These are phyloP conservation scores for Lamellibrachia columna DNA, from an alignment of 2,888 invertebrate species.

Conservation along the genomic window DNA sequence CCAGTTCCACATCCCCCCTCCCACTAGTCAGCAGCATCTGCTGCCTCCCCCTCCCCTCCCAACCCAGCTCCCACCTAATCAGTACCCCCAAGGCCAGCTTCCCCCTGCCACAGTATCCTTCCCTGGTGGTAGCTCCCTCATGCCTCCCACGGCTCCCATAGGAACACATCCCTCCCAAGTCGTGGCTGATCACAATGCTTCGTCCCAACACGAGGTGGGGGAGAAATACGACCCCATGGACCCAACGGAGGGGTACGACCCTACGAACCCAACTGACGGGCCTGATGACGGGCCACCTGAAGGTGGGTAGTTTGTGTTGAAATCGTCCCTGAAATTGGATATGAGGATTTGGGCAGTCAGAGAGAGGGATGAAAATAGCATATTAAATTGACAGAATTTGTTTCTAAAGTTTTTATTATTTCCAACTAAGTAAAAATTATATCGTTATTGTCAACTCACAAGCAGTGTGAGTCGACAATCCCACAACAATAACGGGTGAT, in stretches of 20 bases:
- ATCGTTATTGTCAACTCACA: no score
- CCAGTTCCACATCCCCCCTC: not conserved
- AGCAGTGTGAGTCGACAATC: no score
- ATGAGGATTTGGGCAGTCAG: no score
- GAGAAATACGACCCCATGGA: slow-evolving; percentile 11
- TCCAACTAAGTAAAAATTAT: no score
- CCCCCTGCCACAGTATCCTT: slow-evolving; percentile 22
- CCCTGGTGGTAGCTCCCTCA: not conserved
- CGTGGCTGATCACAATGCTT: not conserved
- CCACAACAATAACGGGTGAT: no score
- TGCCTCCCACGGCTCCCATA: slow-evolving; percentile 26
- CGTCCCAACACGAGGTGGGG: not conserved
- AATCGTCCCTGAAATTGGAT: not conserved
- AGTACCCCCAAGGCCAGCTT: slow-evolving; percentile 24
- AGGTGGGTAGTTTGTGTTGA: not conserved
- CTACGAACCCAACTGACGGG: slow-evolving; percentile 35
- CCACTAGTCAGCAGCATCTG: not conserved
- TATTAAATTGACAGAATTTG: no score
- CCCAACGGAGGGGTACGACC: slow-evolving; percentile 32
- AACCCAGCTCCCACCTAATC: not conserved
- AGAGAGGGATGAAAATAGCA: no score
- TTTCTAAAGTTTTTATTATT: no score
- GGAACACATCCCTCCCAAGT: not conserved
- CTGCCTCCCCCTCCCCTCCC: slow-evolving; percentile 18
- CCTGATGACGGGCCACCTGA: slow-evolving; percentile 16